Conservation (phyloP, 2,888 invertebrate species). For the Trichogramma dendrolimi region DNA sequence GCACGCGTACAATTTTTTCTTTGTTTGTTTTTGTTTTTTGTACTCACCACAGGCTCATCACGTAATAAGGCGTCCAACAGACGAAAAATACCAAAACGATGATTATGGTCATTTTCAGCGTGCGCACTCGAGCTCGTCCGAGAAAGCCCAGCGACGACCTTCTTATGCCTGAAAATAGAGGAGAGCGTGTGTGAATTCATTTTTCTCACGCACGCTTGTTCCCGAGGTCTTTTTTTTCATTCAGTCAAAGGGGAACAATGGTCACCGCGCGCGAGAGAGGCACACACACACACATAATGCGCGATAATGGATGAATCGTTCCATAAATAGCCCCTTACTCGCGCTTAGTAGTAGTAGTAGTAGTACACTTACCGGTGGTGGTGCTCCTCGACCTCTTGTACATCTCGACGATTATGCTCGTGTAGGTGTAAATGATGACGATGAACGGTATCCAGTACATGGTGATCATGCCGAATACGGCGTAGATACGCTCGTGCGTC, state of each 20-base stretch:
- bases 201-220: too few relatives aligned
- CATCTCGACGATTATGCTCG: conserved; percentile 82
- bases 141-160: conserved; percentile 79
- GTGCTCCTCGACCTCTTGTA: conserved; percentile 68
- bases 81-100: conserved; percentile 89
- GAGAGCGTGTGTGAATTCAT: too few relatives aligned
- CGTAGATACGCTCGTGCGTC: conserved; percentile 74
- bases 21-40: background rate
- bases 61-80: conserved; percentile 95
- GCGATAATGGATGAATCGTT: too few relatives aligned
- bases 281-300: too few relatives aligned
- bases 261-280: too few relatives aligned
- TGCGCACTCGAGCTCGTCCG: conserved; percentile 76
- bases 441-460: conserved; percentile 84
- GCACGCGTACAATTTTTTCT: conserved; percentile 5
- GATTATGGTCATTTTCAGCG: conserved; percentile 91
- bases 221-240: too few relatives aligned
- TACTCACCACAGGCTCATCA: conserved; percentile 80
- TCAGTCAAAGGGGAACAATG: too few relatives aligned
- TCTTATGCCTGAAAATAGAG: conserved; percentile 55
- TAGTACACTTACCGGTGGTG: conserved; percentile 53
- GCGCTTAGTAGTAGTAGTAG: too few relatives aligned
- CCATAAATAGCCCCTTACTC: too few relatives aligned
- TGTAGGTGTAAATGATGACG: conserved; percentile 83
- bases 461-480: conserved; percentile 75